Base-by-base conservation (phyloP, 2,888 invertebrate genomes). In the Eupithecia subumbrata region DNA sequence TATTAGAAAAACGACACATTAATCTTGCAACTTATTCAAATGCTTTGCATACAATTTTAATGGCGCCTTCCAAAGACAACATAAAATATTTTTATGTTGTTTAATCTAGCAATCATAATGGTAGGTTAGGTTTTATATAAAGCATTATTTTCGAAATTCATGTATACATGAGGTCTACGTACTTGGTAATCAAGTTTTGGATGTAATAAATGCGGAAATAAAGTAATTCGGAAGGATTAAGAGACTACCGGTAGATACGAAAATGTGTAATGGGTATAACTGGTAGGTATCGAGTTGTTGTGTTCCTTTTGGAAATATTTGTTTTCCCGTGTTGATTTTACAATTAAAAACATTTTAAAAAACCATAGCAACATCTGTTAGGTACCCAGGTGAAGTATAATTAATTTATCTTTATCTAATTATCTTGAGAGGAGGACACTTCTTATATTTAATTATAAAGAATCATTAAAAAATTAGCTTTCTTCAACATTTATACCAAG, bases 191-290 rank as follows among this genome's bases (percentile, higher is more conserved):
- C 84, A 77, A 82, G 86, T 88, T 89, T 89, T 81, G 84, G 84
- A 83, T 86, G 81, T 84, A 81, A 83, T 84, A 78, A 76, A 82
- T 81, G 83, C 87, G 90, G 89, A 91, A 90, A 86, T 84, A 82
- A 85, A 83, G 86, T 83, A 82, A 85, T 87, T 84, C 89, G 90
- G 90, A 90, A 90, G 85, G 83, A 82, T 75, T 76, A 66, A 34
- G 64, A 34, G 25, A 60, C 60, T 60, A 60, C 64, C 64, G 64
- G 64, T 64, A 64, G 22, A 63, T 63, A 43, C 22, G n/a, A 18
- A 43, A 60, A 14, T 22, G 52, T 52, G 22, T 25, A 52, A 45
- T 66, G 25, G 52, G n/a, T 52, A 52, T 52, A n/a, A 52, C 52
- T 52, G 3, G 30, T 30, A 30, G 52, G 60, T 60, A 25, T 63